Evolutionary conservation across 2,113 vertebrate species (phyloP).

Genomic region (Nettapus auritus): DNA sequence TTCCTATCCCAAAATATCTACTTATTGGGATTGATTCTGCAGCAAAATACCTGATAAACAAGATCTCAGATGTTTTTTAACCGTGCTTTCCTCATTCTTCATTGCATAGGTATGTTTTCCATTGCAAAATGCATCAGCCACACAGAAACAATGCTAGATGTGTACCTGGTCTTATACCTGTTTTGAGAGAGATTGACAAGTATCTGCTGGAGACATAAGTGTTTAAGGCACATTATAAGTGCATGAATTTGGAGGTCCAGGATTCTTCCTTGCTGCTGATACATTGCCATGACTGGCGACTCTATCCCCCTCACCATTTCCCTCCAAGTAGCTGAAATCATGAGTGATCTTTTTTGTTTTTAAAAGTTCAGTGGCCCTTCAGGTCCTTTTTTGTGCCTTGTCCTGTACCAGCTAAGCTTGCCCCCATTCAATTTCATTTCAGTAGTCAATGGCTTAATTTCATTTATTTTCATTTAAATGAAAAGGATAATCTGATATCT

Average conservation of each 20-base stretch:
- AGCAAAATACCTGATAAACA: neutral
- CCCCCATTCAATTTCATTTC: neutral
- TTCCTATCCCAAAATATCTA: neutral
- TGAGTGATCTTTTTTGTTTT: neutral
- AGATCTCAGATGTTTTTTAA: neutral
- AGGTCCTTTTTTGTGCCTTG: neutral
- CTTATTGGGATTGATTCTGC: neutral
- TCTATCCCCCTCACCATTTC: neutral
- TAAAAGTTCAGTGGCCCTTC: neutral
- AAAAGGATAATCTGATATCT: neutral
- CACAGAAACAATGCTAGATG: neutral
- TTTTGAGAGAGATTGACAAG: neutral
- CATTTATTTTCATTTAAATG: conserved; percentile 1
- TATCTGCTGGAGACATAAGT: neutral
- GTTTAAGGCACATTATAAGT: neutral
- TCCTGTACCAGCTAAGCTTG: neutral
- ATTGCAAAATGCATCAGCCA: neutral
- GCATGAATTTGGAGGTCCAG: neutral
- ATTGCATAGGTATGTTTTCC: neutral
- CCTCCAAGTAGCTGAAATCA: neutral
- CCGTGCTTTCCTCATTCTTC: neutral
- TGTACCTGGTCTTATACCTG: neutral
- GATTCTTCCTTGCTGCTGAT: neutral
- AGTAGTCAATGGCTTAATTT: neutral
- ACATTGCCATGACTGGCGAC: neutral